Base-by-base conservation (phyloP, 2,888 invertebrate species). In the Agriopis marginaria region DNA sequence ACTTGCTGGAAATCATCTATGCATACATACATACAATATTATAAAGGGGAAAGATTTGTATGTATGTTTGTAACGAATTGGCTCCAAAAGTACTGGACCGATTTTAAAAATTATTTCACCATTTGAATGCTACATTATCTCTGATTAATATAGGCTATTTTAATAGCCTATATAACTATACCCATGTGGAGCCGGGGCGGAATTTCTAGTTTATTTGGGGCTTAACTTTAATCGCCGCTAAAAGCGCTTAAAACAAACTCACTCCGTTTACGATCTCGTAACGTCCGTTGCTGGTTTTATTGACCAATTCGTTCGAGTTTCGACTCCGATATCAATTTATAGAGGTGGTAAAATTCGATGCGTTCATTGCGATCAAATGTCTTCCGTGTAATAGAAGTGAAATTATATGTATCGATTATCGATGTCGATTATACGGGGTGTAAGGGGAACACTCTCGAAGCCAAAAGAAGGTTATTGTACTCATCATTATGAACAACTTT, bases 211-310 rank as follows among this genome's bases (percentile, higher is more conserved):
- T 12, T 58, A 58, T 45, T 58, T 11, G 58, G 14, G 58, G 17
- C 8, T 45, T 45, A 42, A 17, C 56, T 58, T 45, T 58, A 47
- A 58, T 47, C 45, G 45, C n/a, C 45, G 45, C 12, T 58, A 58
- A 58, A 58, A 58, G 45, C 58, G 58, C 58, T 58, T 58, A 58
- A 45, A 50, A 49, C 47, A 50, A 60, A 60, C 49, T 60, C 49
- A 51, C 23, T 39, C 14, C 5, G 61, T 62, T 62, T 62, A 62
- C 61, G 61, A 62, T 51, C 42, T 42, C 51, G 42, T 69, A 71
- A 75, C 70, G 70, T 68, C 66, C 68, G 69, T 75, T 66, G 74
- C 71, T 32, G 63, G 71, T 72, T 77, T 75, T 76, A 77, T 77
- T 73, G 77, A 64, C 65, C 73, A 70, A 73, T 77, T 74, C 71